Evolutionary conservation across 2,888 invertebrate genomes (phyloP).

Genomic region (Campoplex nolae): DNA sequence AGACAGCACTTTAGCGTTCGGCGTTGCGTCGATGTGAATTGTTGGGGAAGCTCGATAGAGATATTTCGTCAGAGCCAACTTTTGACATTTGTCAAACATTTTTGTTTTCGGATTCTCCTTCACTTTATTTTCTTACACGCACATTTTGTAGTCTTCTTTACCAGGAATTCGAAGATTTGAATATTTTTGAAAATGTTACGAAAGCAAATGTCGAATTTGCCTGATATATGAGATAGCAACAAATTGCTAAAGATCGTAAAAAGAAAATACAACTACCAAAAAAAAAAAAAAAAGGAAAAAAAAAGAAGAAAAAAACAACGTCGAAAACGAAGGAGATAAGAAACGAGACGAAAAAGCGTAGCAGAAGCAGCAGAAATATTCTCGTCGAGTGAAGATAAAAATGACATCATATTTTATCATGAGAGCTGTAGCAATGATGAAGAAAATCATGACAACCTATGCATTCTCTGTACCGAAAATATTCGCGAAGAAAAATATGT

Average conservation of each 20-base stretch:
- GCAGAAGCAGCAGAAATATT: neutral
- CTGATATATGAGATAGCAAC: neutral
- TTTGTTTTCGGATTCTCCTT: too few species aligned
- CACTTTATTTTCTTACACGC: neutral
- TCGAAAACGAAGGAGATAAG: neutral
- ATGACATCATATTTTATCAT: neutral
- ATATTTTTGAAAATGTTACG: neutral
- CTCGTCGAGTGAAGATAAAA: neutral
- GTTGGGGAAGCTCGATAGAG: conserved; percentile 1
- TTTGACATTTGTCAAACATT: neutral
- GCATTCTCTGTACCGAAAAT: neutral
- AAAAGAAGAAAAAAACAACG: too few species aligned
- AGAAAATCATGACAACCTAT: neutral
- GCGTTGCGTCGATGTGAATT: neutral
- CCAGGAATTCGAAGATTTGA: neutral
- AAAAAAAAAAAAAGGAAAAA: neutral
- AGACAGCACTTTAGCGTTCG: conserved; percentile 1
- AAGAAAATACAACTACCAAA: neutral
- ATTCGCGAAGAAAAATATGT: neutral
- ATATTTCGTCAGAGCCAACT: neutral
- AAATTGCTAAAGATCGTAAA: neutral
- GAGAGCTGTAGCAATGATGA: neutral
- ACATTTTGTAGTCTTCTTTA: neutral
- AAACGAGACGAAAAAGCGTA: neutral
- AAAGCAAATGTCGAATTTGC: neutral